phyloP scores from a whole-genome alignment of 1,140 invertebrate species.

The Ostrea denselamellosa region DNA sequence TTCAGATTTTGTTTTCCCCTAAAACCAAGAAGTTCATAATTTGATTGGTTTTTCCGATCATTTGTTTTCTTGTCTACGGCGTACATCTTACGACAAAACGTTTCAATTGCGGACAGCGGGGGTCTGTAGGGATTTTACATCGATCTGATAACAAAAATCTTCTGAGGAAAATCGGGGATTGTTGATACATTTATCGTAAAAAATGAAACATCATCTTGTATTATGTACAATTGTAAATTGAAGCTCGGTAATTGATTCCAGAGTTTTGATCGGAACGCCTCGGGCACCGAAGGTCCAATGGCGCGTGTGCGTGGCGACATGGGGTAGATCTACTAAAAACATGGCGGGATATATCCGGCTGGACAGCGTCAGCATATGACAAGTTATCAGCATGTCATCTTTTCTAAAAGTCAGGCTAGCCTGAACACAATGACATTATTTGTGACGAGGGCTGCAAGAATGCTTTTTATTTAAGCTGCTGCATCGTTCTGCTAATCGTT shows the following conservation, averaged over 20 bases:
- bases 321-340: slow-evolving; percentile 29
- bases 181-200: slow-evolving; percentile 38
- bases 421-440: slow-evolving; percentile 14
- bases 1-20: slow-evolving; percentile 37
- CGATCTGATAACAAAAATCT: slow-evolving; percentile 26
- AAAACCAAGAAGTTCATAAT: slow-evolving; percentile 38
- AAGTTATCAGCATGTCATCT: slow-evolving; percentile 32
- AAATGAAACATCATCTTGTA: slow-evolving; percentile 36
- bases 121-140: neutral
- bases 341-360: neutral
- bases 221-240: slow-evolving; percentile 34
- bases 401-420: slow-evolving; percentile 21
- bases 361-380: slow-evolving; percentile 16
- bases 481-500: neutral
- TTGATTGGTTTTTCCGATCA: neutral
- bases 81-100: slow-evolving; percentile 16
- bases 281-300: slow-evolving; percentile 7
- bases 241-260: slow-evolving; percentile 19
- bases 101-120: slow-evolving; percentile 22
- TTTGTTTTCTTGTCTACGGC: neutral
- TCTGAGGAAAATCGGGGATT: slow-evolving; percentile 37
- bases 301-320: slow-evolving; percentile 18
- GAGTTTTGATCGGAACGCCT: slow-evolving; percentile 19
- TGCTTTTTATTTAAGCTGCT: neutral
- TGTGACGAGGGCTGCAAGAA: neutral